Percentiles rank a stretch among this genome's conserved stretches.
phyloP scores from a whole-genome alignment of 2,113 vertebrate species.

The Poeciliopsis retropinna region DNA sequence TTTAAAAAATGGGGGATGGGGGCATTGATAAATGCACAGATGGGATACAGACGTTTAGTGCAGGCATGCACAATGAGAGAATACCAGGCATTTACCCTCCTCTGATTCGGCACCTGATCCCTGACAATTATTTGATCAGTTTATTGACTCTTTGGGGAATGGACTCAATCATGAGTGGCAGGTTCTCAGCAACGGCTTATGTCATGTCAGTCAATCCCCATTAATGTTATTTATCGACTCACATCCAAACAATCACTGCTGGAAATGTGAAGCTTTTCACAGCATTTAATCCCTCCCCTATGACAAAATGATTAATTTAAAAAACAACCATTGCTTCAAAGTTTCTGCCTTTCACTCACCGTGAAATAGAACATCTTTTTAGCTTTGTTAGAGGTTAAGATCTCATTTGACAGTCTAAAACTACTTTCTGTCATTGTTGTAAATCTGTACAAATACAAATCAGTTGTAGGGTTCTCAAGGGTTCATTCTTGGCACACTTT shows the following conservation, averaged over 20 bases:
- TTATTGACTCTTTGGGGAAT: constrained; percentile 53
- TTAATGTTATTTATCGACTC: constrained; percentile 57
- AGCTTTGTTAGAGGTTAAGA: neutral
- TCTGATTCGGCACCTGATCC: constrained; percentile 64
- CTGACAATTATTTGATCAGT: constrained; percentile 35
- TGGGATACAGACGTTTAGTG: constrained; percentile 28
- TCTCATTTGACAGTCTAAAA: too few species aligned
- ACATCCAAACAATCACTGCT: constrained; percentile 39
- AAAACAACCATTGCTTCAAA: neutral
- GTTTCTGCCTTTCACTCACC: neutral
- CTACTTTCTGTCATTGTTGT: neutral
- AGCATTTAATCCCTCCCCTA: constrained; percentile 20
- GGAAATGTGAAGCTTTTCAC: constrained; percentile 20
- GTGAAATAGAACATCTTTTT: neutral
- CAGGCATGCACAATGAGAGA: constrained; percentile 5
- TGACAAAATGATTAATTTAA: constrained; percentile 1
- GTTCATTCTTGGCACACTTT: neutral
- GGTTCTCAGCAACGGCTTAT: constrained; percentile 42
- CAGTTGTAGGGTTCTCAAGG: neutral
- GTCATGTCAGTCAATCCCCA: constrained; percentile 60
- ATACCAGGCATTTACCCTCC: constrained; percentile 29
- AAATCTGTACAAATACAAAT: neutral
- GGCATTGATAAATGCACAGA: constrained; percentile 35
- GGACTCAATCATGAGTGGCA: constrained; percentile 48
- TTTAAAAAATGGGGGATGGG: neutral